Percentiles rank a stretch among this genome's conserved stretches.
These are phyloP conservation scores for Colletes latitarsis DNA, from an alignment of 1,140 invertebrate genomes.

Conservation along the genomic window DNA sequence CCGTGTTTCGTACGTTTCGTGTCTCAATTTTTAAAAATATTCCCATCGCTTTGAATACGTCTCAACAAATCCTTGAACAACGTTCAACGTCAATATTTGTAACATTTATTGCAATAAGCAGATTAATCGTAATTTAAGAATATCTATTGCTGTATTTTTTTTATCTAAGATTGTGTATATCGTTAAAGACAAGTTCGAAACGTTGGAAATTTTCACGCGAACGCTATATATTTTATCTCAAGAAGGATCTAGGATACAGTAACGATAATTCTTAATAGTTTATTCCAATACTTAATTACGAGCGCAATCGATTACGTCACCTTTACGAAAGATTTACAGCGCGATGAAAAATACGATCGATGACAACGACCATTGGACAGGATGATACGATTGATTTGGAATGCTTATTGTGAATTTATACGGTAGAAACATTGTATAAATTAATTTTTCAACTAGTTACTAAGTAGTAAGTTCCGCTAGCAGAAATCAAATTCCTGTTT, in stretches of 20 bases:
- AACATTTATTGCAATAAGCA: background rate
- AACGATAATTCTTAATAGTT: no score
- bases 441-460: constrained; percentile 10
- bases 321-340: no score
- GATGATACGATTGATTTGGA: constrained; percentile 25
- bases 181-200: background rate
- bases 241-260: no score
- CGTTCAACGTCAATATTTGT: background rate
- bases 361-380: background rate
- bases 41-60: background rate
- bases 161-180: no score
- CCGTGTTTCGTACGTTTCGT: background rate
- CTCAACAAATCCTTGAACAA: background rate
- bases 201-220: background rate
- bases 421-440: constrained; percentile 8
- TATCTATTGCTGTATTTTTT: background rate
- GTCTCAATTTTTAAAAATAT: background rate
- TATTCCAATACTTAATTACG: no score
- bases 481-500: constrained; percentile 7
- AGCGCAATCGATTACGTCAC: background rate
- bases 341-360: background rate
- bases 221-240: no score
- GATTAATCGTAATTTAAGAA: background rate
- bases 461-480: constrained; percentile 6
- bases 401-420: constrained; percentile 24